Conservation (phyloP, 2,113 vertebrate species). For the Sporophila hypoxantha region DNA sequence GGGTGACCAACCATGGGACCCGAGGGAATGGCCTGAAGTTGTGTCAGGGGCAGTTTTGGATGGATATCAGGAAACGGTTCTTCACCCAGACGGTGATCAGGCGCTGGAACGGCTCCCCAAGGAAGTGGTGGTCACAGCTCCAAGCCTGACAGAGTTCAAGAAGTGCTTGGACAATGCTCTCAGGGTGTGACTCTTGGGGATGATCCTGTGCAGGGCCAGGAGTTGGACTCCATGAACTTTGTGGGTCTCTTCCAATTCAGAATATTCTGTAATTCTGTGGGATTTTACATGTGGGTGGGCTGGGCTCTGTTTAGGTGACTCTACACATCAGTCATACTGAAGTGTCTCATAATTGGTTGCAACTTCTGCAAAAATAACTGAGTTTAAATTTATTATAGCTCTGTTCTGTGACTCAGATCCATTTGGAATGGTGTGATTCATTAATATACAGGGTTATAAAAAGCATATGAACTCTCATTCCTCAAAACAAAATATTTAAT, state of each 20-base stretch:
- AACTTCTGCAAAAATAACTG: not conserved
- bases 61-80: not conserved
- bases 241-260: not conserved
- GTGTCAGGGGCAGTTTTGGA: not conserved
- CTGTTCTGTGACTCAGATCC: not conserved
- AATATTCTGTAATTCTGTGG: not conserved
- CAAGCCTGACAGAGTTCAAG: not conserved
- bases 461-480: not conserved
- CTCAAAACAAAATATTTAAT: not conserved
- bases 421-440: not conserved
- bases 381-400: not conserved
- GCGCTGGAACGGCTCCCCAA: not conserved
- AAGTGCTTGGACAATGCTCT: not conserved
- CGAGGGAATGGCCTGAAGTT: not conserved
- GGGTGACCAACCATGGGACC: not conserved
- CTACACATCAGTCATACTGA: not conserved
- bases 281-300: fast-evolving
- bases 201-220: not conserved
- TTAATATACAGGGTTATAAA: not conserved
- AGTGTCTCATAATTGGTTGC: not conserved
- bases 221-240: fast-evolving
- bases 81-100: fast-evolving
- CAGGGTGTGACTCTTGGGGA: not conserved
- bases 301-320: not conserved
- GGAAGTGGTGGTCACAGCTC: not conserved